Conservation (phyloP, 2,113 vertebrate species). For the Odobenus rosmarus region DNA sequence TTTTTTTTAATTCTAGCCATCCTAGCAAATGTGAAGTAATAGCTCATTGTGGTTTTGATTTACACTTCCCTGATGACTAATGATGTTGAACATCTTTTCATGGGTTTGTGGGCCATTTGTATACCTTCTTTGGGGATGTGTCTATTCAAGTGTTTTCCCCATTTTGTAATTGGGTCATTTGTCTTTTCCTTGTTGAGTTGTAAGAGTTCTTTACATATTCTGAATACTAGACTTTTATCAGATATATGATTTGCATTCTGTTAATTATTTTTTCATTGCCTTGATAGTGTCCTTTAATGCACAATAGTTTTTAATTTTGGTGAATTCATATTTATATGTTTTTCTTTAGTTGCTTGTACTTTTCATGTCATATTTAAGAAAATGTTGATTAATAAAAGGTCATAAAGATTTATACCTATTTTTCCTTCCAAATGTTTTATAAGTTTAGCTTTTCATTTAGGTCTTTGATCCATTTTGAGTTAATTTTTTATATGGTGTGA, state of each 20-base stretch:
- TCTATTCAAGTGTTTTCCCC: background rate
- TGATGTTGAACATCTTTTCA: background rate
- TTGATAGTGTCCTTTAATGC: background rate
- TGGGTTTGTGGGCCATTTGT: background rate
- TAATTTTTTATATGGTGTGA: background rate
- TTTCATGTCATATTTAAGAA: constrained; percentile 16
- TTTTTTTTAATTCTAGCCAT: background rate
- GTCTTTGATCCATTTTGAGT: background rate
- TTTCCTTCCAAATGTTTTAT: background rate
- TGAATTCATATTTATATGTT: background rate
- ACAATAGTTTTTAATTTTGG: background rate
- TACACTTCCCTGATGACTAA: background rate
- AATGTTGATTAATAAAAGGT: background rate
- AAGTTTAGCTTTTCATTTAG: background rate
- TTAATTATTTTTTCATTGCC: background rate
- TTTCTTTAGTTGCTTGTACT: background rate
- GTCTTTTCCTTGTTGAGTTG: background rate
- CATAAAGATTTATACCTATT: background rate
- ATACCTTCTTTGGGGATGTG: background rate
- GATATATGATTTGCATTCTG: background rate
- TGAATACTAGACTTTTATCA: background rate
- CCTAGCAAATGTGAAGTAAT: background rate
- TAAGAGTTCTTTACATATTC: background rate
- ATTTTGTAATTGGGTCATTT: background rate
- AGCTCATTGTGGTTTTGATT: background rate